Percentiles rank a stretch among this genome's conserved stretches.
Evolutionary conservation across 2,888 invertebrate species (phyloP).

Genomic region (Drosophila paramelanica): DNA sequence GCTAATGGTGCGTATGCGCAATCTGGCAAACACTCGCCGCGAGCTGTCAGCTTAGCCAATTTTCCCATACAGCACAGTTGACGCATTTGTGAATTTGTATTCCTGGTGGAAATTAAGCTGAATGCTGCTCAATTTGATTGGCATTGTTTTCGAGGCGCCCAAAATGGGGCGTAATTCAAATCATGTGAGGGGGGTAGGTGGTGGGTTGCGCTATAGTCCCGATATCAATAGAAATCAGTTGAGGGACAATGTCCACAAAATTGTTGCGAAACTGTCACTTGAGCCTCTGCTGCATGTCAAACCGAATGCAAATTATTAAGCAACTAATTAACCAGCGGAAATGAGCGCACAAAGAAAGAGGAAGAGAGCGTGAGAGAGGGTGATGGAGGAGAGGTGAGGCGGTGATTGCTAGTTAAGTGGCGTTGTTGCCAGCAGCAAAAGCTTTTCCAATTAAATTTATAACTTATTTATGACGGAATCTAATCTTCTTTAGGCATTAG

Average conservation of each 20-base stretch:
- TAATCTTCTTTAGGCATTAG: slow-evolving; percentile 79
- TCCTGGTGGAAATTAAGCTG: slow-evolving; percentile 74
- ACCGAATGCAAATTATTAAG: slow-evolving; percentile 70
- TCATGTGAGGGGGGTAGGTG: too few species aligned
- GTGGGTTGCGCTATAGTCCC: not conserved
- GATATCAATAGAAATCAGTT: slow-evolving; percentile 73
- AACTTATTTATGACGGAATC: slow-evolving; percentile 68
- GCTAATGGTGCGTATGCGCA: slow-evolving; percentile 38
- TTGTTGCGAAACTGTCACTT: slow-evolving; percentile 57
- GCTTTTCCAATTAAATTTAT: slow-evolving; percentile 79
- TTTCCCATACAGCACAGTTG: slow-evolving; percentile 9
- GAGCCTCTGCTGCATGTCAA: slow-evolving; percentile 62
- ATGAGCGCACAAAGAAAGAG: slow-evolving; percentile 17
- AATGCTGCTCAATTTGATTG: slow-evolving; percentile 65
- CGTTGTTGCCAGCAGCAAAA: slow-evolving; percentile 24
- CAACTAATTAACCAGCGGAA: slow-evolving; percentile 71
- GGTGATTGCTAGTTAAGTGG: slow-evolving; percentile 1
- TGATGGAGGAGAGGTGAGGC: not conserved
- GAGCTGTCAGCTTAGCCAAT: slow-evolving; percentile 29
- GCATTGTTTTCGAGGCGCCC: slow-evolving; percentile 63
- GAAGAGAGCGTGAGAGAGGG: slow-evolving; percentile 8
- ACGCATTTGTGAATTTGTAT: slow-evolving; percentile 46
- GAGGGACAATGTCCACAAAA: slow-evolving; percentile 51
- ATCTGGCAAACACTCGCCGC: slow-evolving; percentile 26
- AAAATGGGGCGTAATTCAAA: not conserved